phyloP scores from a whole-genome alignment of 2,888 invertebrate genomes.

The Aspidapion aeneum region DNA sequence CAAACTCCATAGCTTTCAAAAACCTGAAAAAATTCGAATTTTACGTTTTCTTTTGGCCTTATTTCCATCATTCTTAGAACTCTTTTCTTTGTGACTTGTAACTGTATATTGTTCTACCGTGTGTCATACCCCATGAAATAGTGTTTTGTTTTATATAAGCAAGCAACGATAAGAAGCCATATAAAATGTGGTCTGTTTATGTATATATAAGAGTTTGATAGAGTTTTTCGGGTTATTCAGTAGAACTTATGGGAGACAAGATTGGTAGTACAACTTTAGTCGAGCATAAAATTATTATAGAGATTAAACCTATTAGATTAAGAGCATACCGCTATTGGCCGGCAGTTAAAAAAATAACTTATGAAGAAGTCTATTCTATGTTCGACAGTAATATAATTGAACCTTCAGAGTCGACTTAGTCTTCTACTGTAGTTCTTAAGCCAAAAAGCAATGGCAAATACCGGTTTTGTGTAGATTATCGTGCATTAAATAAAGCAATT shows the following conservation, averaged over 20 bases:
- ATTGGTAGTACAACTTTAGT: not conserved
- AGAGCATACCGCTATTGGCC: not conserved
- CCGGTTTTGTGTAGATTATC: not conserved
- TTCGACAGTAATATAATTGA: not conserved
- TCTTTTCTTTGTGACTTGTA: no score
- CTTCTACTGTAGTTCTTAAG: not conserved
- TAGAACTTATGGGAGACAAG: not conserved
- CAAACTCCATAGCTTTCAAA: slow-evolving; percentile 75
- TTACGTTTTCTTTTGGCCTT: no score
- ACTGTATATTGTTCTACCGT: no score
- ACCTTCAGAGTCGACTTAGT: not conserved
- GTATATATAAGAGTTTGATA: no score
- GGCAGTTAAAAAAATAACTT: not conserved
- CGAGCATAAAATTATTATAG: not conserved
- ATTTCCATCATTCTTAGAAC: no score
- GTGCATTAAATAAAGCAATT: not conserved
- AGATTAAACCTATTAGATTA: not conserved
- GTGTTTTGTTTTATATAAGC: no score
- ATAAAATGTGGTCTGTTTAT: no score
- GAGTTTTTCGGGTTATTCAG: no score
- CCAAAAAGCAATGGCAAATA: not conserved
- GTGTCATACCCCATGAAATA: no score
- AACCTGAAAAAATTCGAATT: slow-evolving; percentile 4
- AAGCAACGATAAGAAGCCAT: no score
- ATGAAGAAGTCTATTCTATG: not conserved